Conservation (phyloP, 2,888 invertebrate genomes). For the Zaprionus lineosus region DNA sequence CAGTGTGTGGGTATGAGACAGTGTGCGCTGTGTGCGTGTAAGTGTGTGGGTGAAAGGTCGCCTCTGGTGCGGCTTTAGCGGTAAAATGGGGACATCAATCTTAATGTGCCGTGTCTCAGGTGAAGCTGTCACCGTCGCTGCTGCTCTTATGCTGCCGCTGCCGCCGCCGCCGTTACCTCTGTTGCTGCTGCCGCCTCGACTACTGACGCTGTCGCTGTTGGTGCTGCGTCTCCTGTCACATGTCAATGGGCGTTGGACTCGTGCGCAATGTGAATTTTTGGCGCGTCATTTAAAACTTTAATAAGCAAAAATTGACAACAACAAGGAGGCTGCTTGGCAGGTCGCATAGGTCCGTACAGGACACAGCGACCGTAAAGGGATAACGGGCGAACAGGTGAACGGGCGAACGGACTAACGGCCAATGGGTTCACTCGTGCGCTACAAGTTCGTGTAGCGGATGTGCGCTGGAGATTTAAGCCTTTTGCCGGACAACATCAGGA, state of each 20-base stretch:
- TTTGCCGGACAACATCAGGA: conserved; percentile 36
- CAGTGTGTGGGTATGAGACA: conserved; percentile 18
- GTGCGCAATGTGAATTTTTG: conserved; percentile 69
- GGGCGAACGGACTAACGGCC: not conserved
- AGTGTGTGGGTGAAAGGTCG: conserved; percentile 19
- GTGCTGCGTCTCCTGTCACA: conserved; percentile 48
- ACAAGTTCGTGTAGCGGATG: conserved; percentile 73
- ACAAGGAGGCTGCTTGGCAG: conserved; percentile 34
- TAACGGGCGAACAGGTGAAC: not conserved
- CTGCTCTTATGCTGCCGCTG: not conserved
- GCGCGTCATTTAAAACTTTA: conserved; percentile 77
- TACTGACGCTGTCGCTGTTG: not conserved
- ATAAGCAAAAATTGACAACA: conserved; percentile 74
- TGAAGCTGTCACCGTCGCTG: conserved; percentile 22
- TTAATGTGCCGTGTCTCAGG: conserved; percentile 71
- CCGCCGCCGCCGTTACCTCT: not conserved
- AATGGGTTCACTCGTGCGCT: conserved; percentile 67
- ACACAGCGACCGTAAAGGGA: not conserved
- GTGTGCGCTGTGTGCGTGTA: conserved; percentile 5
- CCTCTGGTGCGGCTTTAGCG: conserved; percentile 28
- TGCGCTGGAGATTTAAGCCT: conserved; percentile 74
- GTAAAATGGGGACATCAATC: conserved; percentile 70
- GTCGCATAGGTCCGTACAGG: too few relatives aligned
- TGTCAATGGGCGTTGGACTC: conserved; percentile 58
- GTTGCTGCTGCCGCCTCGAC: not conserved